Evolutionary conservation across 2,797 vertebrate species (phyloP).

Genomic region (Sebastes cheni): DNA sequence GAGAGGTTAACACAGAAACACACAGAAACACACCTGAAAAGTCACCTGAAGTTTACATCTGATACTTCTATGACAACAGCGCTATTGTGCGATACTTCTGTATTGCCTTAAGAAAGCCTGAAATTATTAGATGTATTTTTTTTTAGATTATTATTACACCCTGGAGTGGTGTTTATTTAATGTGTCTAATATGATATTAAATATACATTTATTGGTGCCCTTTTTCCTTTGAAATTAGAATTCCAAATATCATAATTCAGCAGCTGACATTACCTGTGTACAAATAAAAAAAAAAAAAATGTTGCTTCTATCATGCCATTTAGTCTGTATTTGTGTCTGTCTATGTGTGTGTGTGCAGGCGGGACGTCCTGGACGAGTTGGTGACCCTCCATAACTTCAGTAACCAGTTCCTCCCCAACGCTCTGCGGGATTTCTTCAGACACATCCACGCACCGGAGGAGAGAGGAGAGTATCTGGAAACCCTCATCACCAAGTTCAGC

Average conservation of each 20-base stretch:
- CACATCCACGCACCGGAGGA: constrained; percentile 98
- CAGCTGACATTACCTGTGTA: not conserved
- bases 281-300: not conserved
- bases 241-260: not conserved
- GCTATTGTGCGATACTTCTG: not conserved
- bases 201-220: not conserved
- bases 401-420: constrained; percentile 98
- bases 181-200: not conserved
- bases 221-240: not conserved
- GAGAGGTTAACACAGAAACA: constrained; percentile 85
- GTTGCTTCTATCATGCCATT: not conserved
- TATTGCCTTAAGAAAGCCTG: not conserved
- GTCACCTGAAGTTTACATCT: too few species aligned
- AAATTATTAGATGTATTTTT: not conserved
- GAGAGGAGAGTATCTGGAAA: constrained; percentile 97
- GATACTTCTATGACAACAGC: not conserved
- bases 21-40: not conserved
- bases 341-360: constrained; percentile 71
- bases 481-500: constrained; percentile 98
- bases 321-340: not conserved
- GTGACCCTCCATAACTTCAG: constrained; percentile 99
- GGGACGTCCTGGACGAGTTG: constrained; percentile 97
- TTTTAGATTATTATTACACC: not conserved
- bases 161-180: not conserved
- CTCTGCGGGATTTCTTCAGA: constrained; percentile 96